Conservation (phyloP, 1,140 invertebrate species). For the Brachionus rubens region DNA sequence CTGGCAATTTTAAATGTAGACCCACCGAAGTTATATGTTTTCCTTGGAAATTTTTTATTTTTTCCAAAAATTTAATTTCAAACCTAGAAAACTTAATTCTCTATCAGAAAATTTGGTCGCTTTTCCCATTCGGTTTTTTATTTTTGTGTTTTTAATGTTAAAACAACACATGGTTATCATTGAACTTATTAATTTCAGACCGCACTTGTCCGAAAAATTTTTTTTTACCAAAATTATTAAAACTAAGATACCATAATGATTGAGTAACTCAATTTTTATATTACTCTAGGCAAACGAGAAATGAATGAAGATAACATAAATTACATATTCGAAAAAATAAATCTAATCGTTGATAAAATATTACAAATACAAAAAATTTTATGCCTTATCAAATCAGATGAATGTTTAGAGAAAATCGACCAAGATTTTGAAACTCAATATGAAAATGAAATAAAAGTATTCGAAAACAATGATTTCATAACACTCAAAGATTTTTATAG, state of each 20-base stretch:
- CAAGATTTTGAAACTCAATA: slow-evolving; percentile 1
- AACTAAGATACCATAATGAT: no score
- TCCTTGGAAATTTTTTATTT: no score
- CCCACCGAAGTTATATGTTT: no score
- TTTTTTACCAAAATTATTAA: not conserved
- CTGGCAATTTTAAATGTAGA: no score
- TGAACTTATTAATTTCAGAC: no score
- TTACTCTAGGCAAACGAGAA: not conserved
- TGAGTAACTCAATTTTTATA: not conserved
- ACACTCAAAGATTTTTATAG: slow-evolving; percentile 14
- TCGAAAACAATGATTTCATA: not conserved
- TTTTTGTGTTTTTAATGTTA: no score
- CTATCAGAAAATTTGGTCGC: no score
- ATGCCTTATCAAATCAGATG: not conserved
- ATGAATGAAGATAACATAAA: not conserved
- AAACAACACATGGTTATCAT: no score
- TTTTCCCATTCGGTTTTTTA: no score
- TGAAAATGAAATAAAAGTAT: slow-evolving; percentile 15
- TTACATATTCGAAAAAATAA: not conserved
- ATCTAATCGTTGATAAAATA: slow-evolving; percentile 3
- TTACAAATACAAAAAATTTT: slow-evolving; percentile 31
- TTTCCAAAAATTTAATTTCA: no score
- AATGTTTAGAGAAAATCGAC: not conserved
- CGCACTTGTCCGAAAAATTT: no score
- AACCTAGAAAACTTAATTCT: no score